A percentile compares a stretch with the other conserved stretches of the same genome.
Evolutionary conservation across 1,140 invertebrate genomes (phyloP).

Genomic region (Phenacoccus solenopsis): DNA sequence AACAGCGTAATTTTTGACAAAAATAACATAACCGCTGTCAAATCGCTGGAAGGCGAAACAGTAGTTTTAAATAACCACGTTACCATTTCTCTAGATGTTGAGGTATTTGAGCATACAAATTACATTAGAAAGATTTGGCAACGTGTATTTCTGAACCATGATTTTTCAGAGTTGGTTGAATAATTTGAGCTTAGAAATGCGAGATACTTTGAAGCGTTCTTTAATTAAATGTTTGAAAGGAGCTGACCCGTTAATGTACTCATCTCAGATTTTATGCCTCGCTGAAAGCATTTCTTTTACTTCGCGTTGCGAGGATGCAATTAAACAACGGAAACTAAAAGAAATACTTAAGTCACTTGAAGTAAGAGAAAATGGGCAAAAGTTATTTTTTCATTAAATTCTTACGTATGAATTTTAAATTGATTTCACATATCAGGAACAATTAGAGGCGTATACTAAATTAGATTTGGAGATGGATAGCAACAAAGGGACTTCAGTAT

Average conservation of each 20-base stretch:
- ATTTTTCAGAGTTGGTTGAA: conserved; percentile 62
- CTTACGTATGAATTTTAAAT: neutral
- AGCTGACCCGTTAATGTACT: conserved; percentile 62
- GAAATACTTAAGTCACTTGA: conserved; percentile 35
- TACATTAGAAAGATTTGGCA: neutral
- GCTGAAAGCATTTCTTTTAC: conserved; percentile 65
- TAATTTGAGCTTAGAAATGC: conserved; percentile 66
- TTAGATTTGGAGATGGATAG: conserved; percentile 36
- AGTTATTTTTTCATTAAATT: neutral
- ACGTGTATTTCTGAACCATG: neutral
- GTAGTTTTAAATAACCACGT: conserved; percentile 63
- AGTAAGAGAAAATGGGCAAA: too few species aligned
- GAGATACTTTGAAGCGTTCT: conserved; percentile 53
- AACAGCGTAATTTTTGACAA: conserved; percentile 44
- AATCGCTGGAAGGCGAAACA: conserved; percentile 71
- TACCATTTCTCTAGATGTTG: conserved; percentile 63
- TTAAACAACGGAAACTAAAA: conserved; percentile 48
- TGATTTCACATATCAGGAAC: too few species aligned
- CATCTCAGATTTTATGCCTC: conserved; percentile 70
- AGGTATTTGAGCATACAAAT: conserved; percentile 40
- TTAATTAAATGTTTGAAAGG: conserved; percentile 57
- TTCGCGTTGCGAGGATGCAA: conserved; percentile 64
- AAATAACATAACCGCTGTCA: conserved; percentile 55
- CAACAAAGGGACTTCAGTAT: conserved; percentile 30
- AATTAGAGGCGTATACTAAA: conserved; percentile 50